These are phyloP conservation scores for Brachystomella parvula DNA, from an alignment of 1,140 invertebrate species.

Conservation along the genomic window DNA sequence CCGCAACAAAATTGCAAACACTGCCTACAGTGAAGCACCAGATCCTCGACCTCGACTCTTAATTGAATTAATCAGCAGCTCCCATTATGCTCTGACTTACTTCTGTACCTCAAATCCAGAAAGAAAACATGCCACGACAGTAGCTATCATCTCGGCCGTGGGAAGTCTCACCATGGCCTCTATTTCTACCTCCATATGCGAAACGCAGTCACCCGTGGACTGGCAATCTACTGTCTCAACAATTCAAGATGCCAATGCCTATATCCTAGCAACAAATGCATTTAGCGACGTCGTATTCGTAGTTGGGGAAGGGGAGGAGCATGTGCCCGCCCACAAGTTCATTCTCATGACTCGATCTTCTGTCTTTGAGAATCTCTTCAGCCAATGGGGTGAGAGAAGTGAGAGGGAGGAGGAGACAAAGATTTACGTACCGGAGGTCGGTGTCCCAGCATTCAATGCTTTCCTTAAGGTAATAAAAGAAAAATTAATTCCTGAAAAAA, in stretches of 20 bases:
- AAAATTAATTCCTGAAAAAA: neutral
- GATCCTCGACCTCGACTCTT: too few species aligned
- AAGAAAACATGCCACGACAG: too few species aligned
- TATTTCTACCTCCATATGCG: too few species aligned
- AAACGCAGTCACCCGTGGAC: neutral
- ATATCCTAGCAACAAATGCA: neutral
- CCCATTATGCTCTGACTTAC: too few species aligned
- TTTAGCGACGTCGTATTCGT: slow-evolving; percentile 10
- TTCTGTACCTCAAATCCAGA: too few species aligned
- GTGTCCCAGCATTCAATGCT: neutral
- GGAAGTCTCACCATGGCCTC: too few species aligned
- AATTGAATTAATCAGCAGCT: too few species aligned
- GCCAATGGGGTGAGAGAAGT: too few species aligned
- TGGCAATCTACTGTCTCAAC: slow-evolving; percentile 7
- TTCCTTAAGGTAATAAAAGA: neutral
- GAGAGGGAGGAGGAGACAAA: slow-evolving; percentile 1
- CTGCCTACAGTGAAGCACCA: too few species aligned
- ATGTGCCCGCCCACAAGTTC: slow-evolving; percentile 12
- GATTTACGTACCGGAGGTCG: slow-evolving; percentile 6
- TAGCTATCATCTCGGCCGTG: too few species aligned
- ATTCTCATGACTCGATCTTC: slow-evolving; percentile 12
- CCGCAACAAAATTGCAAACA: too few species aligned
- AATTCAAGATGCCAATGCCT: slow-evolving; percentile 11
- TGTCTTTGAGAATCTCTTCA: slow-evolving; percentile 12
- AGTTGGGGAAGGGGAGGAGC: slow-evolving; percentile 14